A percentile compares a stretch with the other conserved stretches of the same genome.
These are phyloP conservation scores for Odontesthes bonariensis DNA, from an alignment of 2,113 vertebrate species.

Conservation along the genomic window DNA sequence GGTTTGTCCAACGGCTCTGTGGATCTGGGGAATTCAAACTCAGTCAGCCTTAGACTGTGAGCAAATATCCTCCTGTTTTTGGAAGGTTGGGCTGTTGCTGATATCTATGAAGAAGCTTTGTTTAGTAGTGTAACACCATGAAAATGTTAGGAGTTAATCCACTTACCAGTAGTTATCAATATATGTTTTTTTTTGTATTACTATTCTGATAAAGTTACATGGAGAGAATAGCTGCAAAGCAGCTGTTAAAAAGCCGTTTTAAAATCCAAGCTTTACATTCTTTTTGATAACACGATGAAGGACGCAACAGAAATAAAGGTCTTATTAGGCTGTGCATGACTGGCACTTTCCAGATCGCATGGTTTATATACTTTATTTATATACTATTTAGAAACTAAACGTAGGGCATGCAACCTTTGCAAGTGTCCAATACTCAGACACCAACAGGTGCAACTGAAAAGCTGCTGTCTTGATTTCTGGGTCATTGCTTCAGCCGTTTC, in stretches of 20 bases:
- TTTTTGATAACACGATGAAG: neutral
- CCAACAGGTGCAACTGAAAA: constrained; percentile 14
- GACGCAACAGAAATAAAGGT: neutral
- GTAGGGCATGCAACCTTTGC: neutral
- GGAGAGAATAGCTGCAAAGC: too few species aligned
- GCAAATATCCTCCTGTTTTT: too few species aligned
- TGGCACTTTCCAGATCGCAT: neutral
- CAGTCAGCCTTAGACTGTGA: neutral
- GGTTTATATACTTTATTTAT: neutral
- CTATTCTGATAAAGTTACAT: too few species aligned
- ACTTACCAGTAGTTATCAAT: too few species aligned
- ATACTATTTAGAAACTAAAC: constrained; percentile 29
- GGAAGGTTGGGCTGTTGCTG: neutral
- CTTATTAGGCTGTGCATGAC: too few species aligned
- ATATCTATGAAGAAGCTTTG: too few species aligned
- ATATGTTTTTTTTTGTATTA: too few species aligned
- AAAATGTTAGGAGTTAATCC: too few species aligned
- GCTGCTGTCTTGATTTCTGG: constrained; percentile 12
- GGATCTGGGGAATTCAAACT: neutral
- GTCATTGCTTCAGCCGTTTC: neutral
- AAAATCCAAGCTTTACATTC: too few species aligned
- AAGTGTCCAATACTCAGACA: constrained; percentile 32
- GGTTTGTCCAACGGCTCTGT: neutral
- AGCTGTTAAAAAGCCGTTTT: too few species aligned
- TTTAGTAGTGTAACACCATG: too few species aligned